Conservation (phyloP, 2,888 invertebrate genomes). For the Tryphoninae sp. region DNA sequence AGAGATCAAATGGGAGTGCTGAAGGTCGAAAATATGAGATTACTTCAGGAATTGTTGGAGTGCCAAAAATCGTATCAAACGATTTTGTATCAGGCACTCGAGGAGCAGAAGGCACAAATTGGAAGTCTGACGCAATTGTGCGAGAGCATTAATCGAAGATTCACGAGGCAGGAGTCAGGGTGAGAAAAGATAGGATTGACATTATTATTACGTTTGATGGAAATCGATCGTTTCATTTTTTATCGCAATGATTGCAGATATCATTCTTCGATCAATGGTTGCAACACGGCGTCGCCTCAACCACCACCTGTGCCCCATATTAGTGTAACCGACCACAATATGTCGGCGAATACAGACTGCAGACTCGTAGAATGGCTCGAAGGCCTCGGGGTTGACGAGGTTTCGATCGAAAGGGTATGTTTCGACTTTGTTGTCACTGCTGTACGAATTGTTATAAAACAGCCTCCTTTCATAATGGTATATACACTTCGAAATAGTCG, state of each 20-base stretch:
- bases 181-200: constrained; percentile 58
- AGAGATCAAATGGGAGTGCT: constrained; percentile 81
- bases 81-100: constrained; percentile 86
- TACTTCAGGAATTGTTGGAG: constrained; percentile 89
- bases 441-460: too few relatives aligned
- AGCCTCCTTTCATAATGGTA: too few relatives aligned
- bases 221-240: constrained; percentile 1
- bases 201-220: neutral
- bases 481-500: too few relatives aligned
- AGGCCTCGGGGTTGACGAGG: constrained; percentile 86
- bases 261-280: constrained; percentile 68
- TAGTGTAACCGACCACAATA: constrained; percentile 75
- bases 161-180: constrained; percentile 73
- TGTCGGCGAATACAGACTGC: constrained; percentile 79
- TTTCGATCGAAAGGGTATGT: constrained; percentile 85
- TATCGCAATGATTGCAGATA: constrained; percentile 66
- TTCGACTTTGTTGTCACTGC: neutral
- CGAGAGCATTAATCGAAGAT: constrained; percentile 76
- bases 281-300: constrained; percentile 66
- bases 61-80: constrained; percentile 89
- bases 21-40: constrained; percentile 83
- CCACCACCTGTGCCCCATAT: constrained; percentile 74
- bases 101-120: constrained; percentile 87
- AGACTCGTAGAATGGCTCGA: constrained; percentile 88
- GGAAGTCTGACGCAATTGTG: constrained; percentile 83